These are phyloP conservation scores for Melanogrammus aeglefinus DNA, from an alignment of 2,797 vertebrate genomes.

Conservation along the genomic window DNA sequence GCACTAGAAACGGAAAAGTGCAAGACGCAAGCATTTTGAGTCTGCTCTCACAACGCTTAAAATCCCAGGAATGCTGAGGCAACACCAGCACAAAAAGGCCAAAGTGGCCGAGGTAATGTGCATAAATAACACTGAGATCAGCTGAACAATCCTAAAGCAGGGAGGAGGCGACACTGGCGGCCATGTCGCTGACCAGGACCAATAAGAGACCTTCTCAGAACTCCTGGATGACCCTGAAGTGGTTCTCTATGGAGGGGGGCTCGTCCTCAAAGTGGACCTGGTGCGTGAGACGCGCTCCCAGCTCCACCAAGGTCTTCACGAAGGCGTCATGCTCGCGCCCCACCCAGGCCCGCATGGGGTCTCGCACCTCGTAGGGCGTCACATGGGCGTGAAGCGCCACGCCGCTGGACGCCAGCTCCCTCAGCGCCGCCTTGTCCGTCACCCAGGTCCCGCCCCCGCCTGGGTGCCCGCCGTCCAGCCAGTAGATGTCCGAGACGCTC, in stretches of 20 bases:
- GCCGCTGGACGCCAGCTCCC: slow-evolving; percentile 80
- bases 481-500: slow-evolving; percentile 85
- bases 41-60: background rate
- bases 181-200: background rate
- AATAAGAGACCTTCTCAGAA: slow-evolving; percentile 58
- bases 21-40: background rate
- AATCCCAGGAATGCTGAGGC: background rate
- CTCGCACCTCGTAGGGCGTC: slow-evolving; percentile 92
- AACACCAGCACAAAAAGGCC: background rate
- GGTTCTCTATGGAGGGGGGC: slow-evolving; percentile 87
- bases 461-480: slow-evolving; percentile 95
- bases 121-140: background rate
- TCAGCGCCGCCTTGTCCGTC: slow-evolving; percentile 80
- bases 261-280: slow-evolving; percentile 90
- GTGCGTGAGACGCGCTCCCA: slow-evolving; percentile 77
- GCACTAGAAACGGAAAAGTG: background rate
- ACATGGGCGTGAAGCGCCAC: slow-evolving; percentile 87
- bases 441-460: slow-evolving; percentile 96
- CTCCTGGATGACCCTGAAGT: slow-evolving; percentile 90
- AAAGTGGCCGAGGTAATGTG: background rate
- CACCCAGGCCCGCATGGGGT: slow-evolving; percentile 95
- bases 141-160: background rate
- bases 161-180: background rate
- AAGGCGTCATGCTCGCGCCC: slow-evolving; percentile 89
- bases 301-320: slow-evolving; percentile 82